A percentile compares a stretch with the other conserved stretches of the same genome.
These are phyloP conservation scores for Cryptosula pallasiana DNA, from an alignment of 2,888 invertebrate genomes.

Conservation along the genomic window DNA sequence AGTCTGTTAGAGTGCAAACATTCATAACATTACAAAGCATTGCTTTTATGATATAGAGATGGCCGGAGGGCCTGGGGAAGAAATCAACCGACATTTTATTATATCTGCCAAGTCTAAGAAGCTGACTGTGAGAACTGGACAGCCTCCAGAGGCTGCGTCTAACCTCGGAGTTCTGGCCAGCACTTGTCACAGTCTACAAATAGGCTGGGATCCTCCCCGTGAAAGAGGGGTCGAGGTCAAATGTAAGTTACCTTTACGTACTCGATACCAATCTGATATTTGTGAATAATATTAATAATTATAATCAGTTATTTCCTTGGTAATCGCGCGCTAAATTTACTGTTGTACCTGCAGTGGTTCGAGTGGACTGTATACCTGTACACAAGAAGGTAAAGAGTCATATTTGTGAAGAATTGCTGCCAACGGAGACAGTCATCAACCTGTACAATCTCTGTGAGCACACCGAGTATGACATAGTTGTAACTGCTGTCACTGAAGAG, in stretches of 20 bases:
- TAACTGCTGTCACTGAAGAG: slow-evolving; percentile 51
- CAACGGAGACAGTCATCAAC: slow-evolving; percentile 41
- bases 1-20: background rate
- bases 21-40: background rate
- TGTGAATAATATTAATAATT: no score
- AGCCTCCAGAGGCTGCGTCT: slow-evolving; percentile 47
- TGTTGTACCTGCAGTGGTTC: slow-evolving; percentile 44
- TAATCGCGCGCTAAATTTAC: no score
- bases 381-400: slow-evolving; percentile 33
- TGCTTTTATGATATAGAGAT: slow-evolving; percentile 23
- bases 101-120: slow-evolving; percentile 47
- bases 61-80: slow-evolving; percentile 13
- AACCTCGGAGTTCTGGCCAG: slow-evolving; percentile 48
- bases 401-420: slow-evolving; percentile 39
- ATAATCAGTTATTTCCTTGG: no score
- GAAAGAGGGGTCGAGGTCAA: slow-evolving; percentile 50
- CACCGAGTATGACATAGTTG: slow-evolving; percentile 47
- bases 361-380: slow-evolving; percentile 48
- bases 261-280: background rate
- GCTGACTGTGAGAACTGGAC: slow-evolving; percentile 43
- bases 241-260: slow-evolving; percentile 32
- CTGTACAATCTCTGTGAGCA: slow-evolving; percentile 45
- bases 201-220: slow-evolving; percentile 50
- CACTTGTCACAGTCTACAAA: slow-evolving; percentile 46
- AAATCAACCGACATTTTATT: slow-evolving; percentile 43